Conservation (phyloP, 2,888 invertebrate genomes). For the Andricus curvator region DNA sequence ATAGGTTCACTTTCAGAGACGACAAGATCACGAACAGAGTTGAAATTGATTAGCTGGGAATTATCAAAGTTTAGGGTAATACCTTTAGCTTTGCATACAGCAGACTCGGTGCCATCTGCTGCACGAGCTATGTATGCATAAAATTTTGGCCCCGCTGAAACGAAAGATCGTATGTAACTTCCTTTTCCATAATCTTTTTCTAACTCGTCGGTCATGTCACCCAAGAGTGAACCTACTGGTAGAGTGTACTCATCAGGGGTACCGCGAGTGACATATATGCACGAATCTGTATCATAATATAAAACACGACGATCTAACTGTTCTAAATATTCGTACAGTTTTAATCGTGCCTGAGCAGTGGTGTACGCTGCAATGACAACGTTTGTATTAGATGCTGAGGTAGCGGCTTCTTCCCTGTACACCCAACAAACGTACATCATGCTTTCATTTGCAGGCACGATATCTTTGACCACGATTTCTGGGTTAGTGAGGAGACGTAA, state of each 20-base stretch:
- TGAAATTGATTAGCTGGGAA: constrained; percentile 15
- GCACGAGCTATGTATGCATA: constrained; percentile 38
- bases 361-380: constrained; percentile 45
- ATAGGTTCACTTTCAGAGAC: background rate
- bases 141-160: constrained; percentile 43
- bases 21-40: background rate
- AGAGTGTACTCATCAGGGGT: constrained; percentile 27
- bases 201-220: constrained; percentile 47
- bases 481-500: background rate
- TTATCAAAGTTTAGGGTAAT: constrained; percentile 41
- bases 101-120: background rate
- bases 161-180: constrained; percentile 41
- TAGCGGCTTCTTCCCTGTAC: background rate
- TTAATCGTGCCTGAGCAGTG: constrained; percentile 46
- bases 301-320: constrained; percentile 56
- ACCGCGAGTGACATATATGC: constrained; percentile 11
- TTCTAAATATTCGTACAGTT: constrained; percentile 68
- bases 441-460: constrained; percentile 23
- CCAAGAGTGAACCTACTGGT: constrained; percentile 20
- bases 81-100: background rate
- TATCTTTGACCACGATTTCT: background rate
- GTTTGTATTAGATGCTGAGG: background rate
- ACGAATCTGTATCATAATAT: constrained; percentile 46
- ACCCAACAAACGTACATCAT: constrained; percentile 34
- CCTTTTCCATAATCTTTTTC: background rate